Conservation (phyloP, 1,140 invertebrate species). For the Drosophila carrolli region DNA sequence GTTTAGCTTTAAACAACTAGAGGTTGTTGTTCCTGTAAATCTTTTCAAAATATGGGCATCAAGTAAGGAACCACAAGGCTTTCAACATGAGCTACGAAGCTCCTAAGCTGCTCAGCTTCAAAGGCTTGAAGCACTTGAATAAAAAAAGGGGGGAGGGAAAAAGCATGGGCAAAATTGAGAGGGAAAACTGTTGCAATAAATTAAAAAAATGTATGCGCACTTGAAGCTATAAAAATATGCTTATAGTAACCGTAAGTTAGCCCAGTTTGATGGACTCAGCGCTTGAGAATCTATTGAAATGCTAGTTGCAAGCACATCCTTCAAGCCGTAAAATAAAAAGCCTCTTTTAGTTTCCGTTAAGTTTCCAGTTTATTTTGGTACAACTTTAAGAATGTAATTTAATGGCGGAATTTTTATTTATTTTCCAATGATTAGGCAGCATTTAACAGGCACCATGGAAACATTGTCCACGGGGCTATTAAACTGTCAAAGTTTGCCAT, state of each 20-base stretch:
- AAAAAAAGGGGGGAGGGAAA: slow-evolving; percentile 5
- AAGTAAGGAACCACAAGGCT: slow-evolving; percentile 22
- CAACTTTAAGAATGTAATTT: slow-evolving; percentile 15
- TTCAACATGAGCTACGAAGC: slow-evolving; percentile 46
- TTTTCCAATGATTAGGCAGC: slow-evolving; percentile 61
- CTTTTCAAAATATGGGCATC: slow-evolving; percentile 52
- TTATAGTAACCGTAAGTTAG: slow-evolving; percentile 31
- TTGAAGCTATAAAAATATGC: slow-evolving; percentile 12
- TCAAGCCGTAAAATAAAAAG: slow-evolving; percentile 2
- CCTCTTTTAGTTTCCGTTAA: neutral
- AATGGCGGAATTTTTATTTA: slow-evolving; percentile 8
- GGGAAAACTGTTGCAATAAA: slow-evolving; percentile 21
- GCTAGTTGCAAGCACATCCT: slow-evolving; percentile 5
- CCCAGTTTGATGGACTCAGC: slow-evolving; percentile 24
- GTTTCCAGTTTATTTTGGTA: neutral
- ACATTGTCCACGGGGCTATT: slow-evolving; percentile 52
- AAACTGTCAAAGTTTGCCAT: slow-evolving; percentile 71
- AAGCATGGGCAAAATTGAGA: slow-evolving; percentile 9
- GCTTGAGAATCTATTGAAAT: slow-evolving; percentile 40
- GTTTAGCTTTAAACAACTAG: slow-evolving; percentile 34
- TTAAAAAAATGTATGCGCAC: slow-evolving; percentile 30
- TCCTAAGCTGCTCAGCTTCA: slow-evolving; percentile 62
- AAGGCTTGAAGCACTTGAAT: slow-evolving; percentile 51
- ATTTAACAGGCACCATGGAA: slow-evolving; percentile 47
- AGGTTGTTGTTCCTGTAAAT: slow-evolving; percentile 40